Base-by-base conservation (phyloP, 1,140 invertebrate species). In the Elysia chlorotica region DNA sequence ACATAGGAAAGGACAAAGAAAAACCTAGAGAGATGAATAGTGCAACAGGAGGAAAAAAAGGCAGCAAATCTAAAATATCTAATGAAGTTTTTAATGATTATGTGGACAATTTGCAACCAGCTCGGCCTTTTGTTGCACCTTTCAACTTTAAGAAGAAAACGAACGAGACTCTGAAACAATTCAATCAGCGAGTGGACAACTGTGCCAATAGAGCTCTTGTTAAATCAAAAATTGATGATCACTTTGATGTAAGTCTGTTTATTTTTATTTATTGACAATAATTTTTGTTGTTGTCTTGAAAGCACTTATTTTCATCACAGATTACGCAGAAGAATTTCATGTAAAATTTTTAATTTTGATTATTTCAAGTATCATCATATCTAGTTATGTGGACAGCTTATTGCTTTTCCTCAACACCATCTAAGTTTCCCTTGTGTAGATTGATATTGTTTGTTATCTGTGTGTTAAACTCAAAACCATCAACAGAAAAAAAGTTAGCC, bases 181-280 rank as follows among this genome's bases (percentile, higher is more conserved):
- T 69, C 30, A 56, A 31, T 25, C 56, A 33, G 37, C 3, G 66
- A 36, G 66, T 69, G 2, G 35, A 69, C 31, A 2, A 57, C n/a
- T 48, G 57, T n/a, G 57, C 66, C 3, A 36, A 69, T 21, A 36
- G 3, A 36, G 53, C 25, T 19, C 5, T 69, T 2, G 30, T 21
- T 3, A 56, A 69, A 23, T 10, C 66, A n/a, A n/a, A 69, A 25
- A 69, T 69, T 69, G 66, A 69, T 57, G 53, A 69, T 2, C 3
- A 69, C 23, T 57, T 19, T 36, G 61, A 63, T 63, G 61, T 63
- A 35, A 63, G 61, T 63, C 10, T 59, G 14, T 28, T 48, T 48
- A 48, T 48, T 48, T 10, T 48, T 48, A 48, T 48, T 48, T 48
- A 14, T 14, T 48, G 41, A 10, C n/a, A 48, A 48, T 14, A 14